These are phyloP conservation scores for Ophiothrix spiculata DNA, from an alignment of 35 echinoderm and acorn worm genomes.

Conservation along the genomic window DNA sequence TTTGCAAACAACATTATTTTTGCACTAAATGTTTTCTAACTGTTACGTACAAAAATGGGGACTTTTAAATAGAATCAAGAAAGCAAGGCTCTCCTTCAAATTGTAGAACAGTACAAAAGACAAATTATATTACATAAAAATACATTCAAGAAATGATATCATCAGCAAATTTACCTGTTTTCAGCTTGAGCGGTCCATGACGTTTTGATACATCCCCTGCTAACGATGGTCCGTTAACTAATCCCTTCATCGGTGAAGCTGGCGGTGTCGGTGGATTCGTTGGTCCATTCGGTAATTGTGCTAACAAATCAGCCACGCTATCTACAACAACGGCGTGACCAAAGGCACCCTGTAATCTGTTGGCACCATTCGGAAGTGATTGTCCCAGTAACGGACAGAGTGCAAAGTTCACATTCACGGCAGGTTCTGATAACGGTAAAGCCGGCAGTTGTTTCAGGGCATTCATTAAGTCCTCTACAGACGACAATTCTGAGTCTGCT, in stretches of 20 bases:
- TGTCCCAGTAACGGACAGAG: constrained; percentile 80
- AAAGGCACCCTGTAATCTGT: constrained; percentile 70
- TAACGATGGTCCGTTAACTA: constrained; percentile 62
- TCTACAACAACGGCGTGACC: constrained; percentile 79
- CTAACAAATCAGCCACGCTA: constrained; percentile 88
- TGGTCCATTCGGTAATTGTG: constrained; percentile 62
- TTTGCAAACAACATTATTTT: too few species aligned
- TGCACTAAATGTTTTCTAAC: too few species aligned
- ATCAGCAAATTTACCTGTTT: constrained; percentile 21
- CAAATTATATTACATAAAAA: too few species aligned
- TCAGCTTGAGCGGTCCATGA: constrained; percentile 18
- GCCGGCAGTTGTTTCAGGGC: constrained; percentile 84
- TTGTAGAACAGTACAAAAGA: too few species aligned
- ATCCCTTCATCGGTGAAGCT: constrained; percentile 33
- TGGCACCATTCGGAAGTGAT: constrained; percentile 61
- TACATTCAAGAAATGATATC: too few species aligned
- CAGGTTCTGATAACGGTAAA: constrained; percentile 80
- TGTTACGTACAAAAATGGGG: too few species aligned
- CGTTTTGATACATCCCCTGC: constrained; percentile 44
- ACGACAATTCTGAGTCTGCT: constrained; percentile 25
- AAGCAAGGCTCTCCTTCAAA: too few species aligned
- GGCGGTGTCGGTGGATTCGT: constrained; percentile 52
- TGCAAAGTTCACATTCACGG: constrained; percentile 65
- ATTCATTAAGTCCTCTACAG: constrained; percentile 74
- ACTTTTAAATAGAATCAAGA: too few species aligned